A percentile compares a stretch with the other conserved stretches of the same genome.
phyloP scores from a whole-genome alignment of 2,113 vertebrate genomes.

The Centropristis striata region DNA sequence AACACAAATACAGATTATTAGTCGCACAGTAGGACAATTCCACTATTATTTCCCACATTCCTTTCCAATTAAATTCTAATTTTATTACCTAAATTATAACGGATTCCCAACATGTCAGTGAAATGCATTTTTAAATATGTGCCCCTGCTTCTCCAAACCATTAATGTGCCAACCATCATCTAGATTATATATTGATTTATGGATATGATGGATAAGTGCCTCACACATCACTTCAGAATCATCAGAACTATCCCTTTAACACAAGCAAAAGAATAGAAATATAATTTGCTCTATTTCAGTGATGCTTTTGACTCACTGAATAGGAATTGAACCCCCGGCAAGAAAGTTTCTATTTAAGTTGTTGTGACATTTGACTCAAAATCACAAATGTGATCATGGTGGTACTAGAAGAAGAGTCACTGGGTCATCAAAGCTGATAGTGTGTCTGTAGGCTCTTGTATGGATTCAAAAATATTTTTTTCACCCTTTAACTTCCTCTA shows the following conservation, averaged over 20 bases:
- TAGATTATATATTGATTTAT: too few species aligned
- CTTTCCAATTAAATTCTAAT: neutral
- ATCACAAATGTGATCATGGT: neutral
- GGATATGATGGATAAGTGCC: too few species aligned
- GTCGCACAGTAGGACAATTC: neutral
- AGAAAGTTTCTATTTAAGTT: neutral
- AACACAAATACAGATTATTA: neutral
- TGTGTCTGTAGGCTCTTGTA: neutral
- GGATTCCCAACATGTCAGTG: too few species aligned
- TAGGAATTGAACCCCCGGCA: neutral
- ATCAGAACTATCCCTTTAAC: too few species aligned
- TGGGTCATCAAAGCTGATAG: neutral
- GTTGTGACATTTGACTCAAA: constrained; percentile 1
- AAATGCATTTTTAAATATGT: too few species aligned
- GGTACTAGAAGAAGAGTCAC: neutral
- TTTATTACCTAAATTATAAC: too few species aligned
- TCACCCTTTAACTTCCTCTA: neutral
- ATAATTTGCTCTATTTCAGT: neutral
- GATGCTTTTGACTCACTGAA: neutral
- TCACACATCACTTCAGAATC: too few species aligned
- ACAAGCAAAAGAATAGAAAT: too few species aligned
- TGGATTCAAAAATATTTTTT: neutral
- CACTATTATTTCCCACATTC: too few species aligned
- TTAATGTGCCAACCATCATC: too few species aligned
- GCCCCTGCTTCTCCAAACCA: too few species aligned